phyloP scores from a whole-genome alignment of 2,113 vertebrate genomes.

The Amia ocellicauda region DNA sequence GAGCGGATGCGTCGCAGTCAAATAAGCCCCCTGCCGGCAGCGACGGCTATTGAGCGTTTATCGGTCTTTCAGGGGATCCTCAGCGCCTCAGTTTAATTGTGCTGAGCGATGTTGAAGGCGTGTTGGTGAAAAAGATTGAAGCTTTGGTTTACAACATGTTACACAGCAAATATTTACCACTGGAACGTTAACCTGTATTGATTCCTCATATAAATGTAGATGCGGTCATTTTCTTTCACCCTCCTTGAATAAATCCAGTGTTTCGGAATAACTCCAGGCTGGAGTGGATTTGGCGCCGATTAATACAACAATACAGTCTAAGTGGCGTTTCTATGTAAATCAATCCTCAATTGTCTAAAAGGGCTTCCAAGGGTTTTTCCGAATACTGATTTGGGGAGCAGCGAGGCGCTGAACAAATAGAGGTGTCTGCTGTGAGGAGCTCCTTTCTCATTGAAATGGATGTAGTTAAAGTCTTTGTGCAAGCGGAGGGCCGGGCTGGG shows the following conservation, averaged over 20 bases:
- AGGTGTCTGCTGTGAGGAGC: background rate
- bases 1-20: no score
- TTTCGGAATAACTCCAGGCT: background rate
- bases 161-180: no score
- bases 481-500: background rate
- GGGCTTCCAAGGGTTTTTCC: background rate
- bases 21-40: no score
- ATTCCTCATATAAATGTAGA: slow-evolving; percentile 6
- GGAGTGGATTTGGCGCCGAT: slow-evolving; percentile 1
- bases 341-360: background rate
- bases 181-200: background rate
- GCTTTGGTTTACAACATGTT: no score
- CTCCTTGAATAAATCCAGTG: background rate
- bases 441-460: slow-evolving; percentile 21
- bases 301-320: background rate
- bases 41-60: no score
- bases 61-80: no score
- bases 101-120: no score
- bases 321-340: background rate
- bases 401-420: slow-evolving; percentile 4
- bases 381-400: background rate
- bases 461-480: slow-evolving; percentile 11
- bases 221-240: slow-evolving; percentile 2
- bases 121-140: no score
- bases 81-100: no score